These are phyloP conservation scores for Montipora foliosa DNA, from an alignment of 64 coral and sea anemone genomes.

Conservation along the genomic window DNA sequence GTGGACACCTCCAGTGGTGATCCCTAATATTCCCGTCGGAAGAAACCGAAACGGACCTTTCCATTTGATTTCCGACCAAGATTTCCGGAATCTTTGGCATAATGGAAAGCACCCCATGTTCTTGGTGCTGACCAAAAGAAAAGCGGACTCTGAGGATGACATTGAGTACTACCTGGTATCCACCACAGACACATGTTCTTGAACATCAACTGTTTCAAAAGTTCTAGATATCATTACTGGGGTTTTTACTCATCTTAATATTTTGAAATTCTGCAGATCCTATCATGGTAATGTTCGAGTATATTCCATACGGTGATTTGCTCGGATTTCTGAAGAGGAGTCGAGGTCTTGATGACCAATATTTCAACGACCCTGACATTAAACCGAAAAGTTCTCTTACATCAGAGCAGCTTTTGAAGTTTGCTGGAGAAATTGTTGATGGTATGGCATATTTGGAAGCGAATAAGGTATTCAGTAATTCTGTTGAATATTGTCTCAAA, in stretches of 20 bases:
- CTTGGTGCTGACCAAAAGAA: too few relatives aligned
- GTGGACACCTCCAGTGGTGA: too few relatives aligned
- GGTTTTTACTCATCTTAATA: background rate
- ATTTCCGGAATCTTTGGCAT: too few relatives aligned
- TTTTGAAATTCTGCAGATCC: conserved; percentile 28
- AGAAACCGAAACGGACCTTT: too few relatives aligned
- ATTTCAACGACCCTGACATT: conserved; percentile 62
- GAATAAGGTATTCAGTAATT: conserved; percentile 34
- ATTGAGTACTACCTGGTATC: too few relatives aligned
- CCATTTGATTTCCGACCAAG: too few relatives aligned
- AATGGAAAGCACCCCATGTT: too few relatives aligned
- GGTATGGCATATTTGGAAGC: conserved; percentile 56
- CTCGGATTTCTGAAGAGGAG: conserved; percentile 65
- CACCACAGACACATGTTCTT: too few relatives aligned
- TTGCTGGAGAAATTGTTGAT: conserved; percentile 73
- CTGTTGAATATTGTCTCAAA: too few relatives aligned
- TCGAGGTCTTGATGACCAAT: conserved; percentile 64
- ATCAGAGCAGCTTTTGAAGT: conserved; percentile 58
- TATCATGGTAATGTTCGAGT: conserved; percentile 67
- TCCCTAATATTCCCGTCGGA: too few relatives aligned
- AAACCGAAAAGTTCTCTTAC: conserved; percentile 45
- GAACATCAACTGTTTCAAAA: too few relatives aligned
- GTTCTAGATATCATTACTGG: background rate
- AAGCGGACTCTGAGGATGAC: too few relatives aligned
- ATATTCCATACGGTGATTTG: conserved; percentile 66